Base-by-base conservation (phyloP, 2,113 vertebrate species). In the Formicarius rufipectus region DNA sequence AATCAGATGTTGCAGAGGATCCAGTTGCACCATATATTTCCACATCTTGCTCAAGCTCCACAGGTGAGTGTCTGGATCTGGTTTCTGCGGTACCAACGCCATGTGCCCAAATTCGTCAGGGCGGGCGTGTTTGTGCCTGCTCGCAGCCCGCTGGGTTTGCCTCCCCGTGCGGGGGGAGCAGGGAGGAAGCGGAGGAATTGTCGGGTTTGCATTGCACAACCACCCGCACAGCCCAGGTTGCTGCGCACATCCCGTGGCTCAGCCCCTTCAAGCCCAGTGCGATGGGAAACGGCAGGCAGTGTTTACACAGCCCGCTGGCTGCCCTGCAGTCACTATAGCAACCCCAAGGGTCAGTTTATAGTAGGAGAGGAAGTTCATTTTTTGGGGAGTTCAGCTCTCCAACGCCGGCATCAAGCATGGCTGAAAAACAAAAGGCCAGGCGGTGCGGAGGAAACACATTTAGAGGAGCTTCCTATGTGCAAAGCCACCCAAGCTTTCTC, bases 321-420 rank as follows among this genome's bases (percentile, higher is more conserved):
- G 14, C 93, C 86, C 95, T 78, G 93, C 97, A 91, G 96, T 97
- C 95, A 74, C 97, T 96, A 97, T 96, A 92, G 97, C 95, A 98
- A 98, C 97, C 90, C 90, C 68, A 62, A 92, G 97, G 97, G 98
- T 97, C 97, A 98, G 97, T 97, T 98, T 97, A 96, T 95, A 97
- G 96, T 90, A 87, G 95, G 94, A 93, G 79, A 98, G 98, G 98
- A 98, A 98, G 97, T 97, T 97, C 94, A 60, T 84, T 96, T n/a
- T 97, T 93, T 53, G 87, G 93, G 95, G 97, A 97, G 97, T 96
- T 96, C 80, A 87, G 93, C 90, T 95, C 96, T 90, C 97, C 96
- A 96, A 89, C 66, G 45, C 75, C 95, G 81, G 93, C 91, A 91
- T 83, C 92, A 89, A 97, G 95, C 90, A n/a, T 40, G 71, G 94